phyloP scores from a whole-genome alignment of 1,140 invertebrate genomes.

The Hylaeus anthracinus region DNA sequence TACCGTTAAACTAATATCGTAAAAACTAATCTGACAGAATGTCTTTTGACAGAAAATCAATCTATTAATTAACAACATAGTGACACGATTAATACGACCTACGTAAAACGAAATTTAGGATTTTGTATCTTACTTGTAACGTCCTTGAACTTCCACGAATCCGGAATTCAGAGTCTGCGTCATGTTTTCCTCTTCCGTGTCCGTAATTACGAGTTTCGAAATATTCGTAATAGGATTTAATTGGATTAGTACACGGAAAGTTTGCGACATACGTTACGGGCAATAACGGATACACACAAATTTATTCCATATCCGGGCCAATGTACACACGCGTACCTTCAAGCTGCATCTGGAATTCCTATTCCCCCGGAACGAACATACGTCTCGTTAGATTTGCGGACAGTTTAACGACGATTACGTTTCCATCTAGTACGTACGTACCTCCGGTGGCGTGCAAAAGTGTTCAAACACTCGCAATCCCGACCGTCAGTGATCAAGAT shows the following conservation, averaged over 20 bases:
- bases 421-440: conserved; percentile 16
- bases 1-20: too few species aligned
- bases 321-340: conserved; percentile 8
- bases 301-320: conserved; percentile 61
- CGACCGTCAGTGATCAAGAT: too few species aligned
- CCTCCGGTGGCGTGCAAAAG: too few species aligned
- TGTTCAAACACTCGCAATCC: too few species aligned
- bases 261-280: conserved; percentile 58
- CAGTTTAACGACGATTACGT: conserved; percentile 72
- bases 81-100: background rate
- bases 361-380: conserved; percentile 53
- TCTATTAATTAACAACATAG: too few species aligned
- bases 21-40: too few species aligned
- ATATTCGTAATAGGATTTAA: conserved; percentile 70
- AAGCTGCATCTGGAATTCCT: conserved; percentile 53
- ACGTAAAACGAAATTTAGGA: too few species aligned
- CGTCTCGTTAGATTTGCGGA: conserved; percentile 69
- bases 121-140: background rate
- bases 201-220: conserved; percentile 60
- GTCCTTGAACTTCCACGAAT: conserved; percentile 4
- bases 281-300: conserved; percentile 52
- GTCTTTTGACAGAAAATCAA: too few species aligned
- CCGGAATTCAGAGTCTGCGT: conserved; percentile 4
- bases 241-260: conserved; percentile 64
- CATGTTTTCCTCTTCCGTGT: conserved; percentile 15